Percentiles rank a stretch among this genome's conserved stretches.
Conservation (phyloP, 2,797 vertebrate species). For the Synaphobranchus kaupii region DNA sequence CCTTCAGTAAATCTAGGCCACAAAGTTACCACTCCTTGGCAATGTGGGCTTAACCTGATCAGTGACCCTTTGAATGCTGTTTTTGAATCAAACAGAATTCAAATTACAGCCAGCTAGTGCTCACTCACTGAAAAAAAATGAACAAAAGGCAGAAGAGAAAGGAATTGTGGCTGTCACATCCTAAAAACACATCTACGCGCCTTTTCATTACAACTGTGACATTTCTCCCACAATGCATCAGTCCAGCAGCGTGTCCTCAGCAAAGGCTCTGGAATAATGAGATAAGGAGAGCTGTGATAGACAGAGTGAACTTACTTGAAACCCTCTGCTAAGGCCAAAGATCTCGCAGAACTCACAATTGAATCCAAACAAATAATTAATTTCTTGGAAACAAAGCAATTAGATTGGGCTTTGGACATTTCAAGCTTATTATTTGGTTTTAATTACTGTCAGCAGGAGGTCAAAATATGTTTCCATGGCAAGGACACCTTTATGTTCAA, state of each 20-base stretch:
- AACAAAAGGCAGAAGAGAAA: background rate
- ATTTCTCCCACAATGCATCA: background rate
- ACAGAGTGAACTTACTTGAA: background rate
- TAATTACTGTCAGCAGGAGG: background rate
- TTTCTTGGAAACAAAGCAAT: background rate
- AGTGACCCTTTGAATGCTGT: background rate
- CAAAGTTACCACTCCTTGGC: background rate
- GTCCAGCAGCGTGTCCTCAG: background rate
- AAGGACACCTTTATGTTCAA: background rate
- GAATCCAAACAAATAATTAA: background rate
- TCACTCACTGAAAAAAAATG: background rate
- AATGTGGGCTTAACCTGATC: background rate
- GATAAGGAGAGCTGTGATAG: background rate
- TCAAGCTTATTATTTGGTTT: background rate
- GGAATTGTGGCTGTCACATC: background rate
- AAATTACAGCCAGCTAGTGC: background rate
- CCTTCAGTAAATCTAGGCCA: background rate
- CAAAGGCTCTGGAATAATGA: background rate
- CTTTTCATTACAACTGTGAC: background rate
- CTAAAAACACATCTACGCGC: background rate
- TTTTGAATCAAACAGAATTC: background rate
- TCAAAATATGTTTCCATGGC: background rate
- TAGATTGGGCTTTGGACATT: background rate
- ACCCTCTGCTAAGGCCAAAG: background rate
- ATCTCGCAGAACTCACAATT: background rate